Base-by-base conservation (phyloP, 2,113 vertebrate species). In the Gorsachius goisagi region DNA sequence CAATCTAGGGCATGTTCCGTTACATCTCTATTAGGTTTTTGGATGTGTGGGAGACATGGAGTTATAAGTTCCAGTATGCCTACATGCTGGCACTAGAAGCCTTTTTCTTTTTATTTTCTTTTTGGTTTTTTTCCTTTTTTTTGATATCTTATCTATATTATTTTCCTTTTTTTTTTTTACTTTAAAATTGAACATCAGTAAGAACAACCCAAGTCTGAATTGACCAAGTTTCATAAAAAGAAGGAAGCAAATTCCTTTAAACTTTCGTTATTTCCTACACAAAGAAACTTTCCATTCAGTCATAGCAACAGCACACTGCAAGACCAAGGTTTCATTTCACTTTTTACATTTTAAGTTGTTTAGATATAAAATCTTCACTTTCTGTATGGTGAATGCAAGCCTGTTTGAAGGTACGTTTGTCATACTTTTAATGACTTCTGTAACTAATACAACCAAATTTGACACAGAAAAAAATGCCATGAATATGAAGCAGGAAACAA, bases 111-210 rank as follows among this genome's bases (percentile, higher is more conserved):
- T 20, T 53, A 7, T 7, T 49, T 49, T 49, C 10, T 24, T 26
- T 53, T 12, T 60, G 23, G 21, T 15, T 4, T 0, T 14, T 24
- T 39, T 21, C 2, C 0, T 73, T 73, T 26, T 15, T 41, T 24
- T 64, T 47, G 13, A n/a, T 26, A 64, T n/a, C 23, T 63, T 63
- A 55, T 8, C 7, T 32, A 18, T 27, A 35, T 28, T 41, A 0
- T 50, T 56, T 45, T n/a, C 4, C 37, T 55, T 23, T 58, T 24
- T 4, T 22, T 44, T 30, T 50, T 69, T n/a, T 26, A 32, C 19
- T 80, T 68, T 53, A 53, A 49, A 68, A 50, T 17, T 33, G 19
- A 79, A 56, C 19, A 60, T 35, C 50, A 60, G 6, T 73, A 60
- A 68, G 44, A 77, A 56, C 27, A 82, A 59, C 7, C 3, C 1